These are phyloP conservation scores for Lasioglossum malachurum DNA, from an alignment of 2,888 invertebrate species.

Conservation along the genomic window DNA sequence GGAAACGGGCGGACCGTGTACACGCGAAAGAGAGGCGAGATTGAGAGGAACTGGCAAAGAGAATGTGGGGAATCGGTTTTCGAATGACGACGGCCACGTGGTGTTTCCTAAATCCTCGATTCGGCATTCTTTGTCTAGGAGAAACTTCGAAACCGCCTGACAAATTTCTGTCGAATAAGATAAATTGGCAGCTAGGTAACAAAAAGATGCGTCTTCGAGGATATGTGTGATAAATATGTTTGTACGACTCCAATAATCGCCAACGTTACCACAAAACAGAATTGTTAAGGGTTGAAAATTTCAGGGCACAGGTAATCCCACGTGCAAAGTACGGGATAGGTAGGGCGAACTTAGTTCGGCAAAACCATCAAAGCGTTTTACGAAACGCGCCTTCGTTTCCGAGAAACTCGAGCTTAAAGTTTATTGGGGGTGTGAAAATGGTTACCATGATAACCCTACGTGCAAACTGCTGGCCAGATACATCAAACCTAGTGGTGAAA, in stretches of 20 bases:
- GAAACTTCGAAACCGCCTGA: background rate
- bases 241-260: too few species aligned
- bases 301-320: background rate
- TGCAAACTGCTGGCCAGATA: background rate
- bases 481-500: background rate
- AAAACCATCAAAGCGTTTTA: conserved; percentile 1
- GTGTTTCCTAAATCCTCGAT: background rate
- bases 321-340: background rate
- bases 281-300: background rate
- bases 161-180: background rate
- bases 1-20: background rate
- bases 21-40: background rate
- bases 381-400: background rate
- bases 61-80: background rate
- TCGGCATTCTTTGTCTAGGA: background rate
- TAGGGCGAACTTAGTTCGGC: background rate
- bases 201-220: too few species aligned
- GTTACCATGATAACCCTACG: background rate
- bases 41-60: background rate
- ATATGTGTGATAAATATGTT: too few species aligned
- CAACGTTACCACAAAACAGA: background rate
- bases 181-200: background rate
- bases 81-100: background rate
- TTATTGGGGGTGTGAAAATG: background rate
- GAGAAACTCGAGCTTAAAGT: background rate